phyloP scores from a whole-genome alignment of 1,140 invertebrate genomes.

The Acyrthosiphon pisum region DNA sequence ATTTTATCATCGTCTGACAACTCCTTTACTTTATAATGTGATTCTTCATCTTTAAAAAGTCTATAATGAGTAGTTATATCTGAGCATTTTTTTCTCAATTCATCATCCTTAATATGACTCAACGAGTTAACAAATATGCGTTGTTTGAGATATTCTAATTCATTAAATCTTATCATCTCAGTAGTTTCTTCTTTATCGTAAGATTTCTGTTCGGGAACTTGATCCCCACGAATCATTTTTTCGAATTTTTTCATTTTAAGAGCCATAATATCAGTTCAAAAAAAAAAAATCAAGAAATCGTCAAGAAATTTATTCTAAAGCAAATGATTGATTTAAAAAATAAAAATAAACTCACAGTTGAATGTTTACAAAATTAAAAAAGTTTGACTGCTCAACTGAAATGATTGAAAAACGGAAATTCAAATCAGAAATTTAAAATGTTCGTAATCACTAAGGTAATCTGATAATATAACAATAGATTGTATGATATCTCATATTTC shows the following conservation, averaged over 20 bases:
- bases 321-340: background rate
- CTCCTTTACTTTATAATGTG: background rate
- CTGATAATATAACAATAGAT: background rate
- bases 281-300: background rate
- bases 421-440: background rate
- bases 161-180: background rate
- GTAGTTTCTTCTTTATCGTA: background rate
- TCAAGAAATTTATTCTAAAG: background rate
- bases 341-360: background rate
- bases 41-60: conserved; percentile 32
- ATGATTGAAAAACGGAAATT: background rate
- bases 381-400: background rate
- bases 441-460: background rate
- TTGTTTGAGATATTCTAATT: conserved; percentile 4
- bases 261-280: background rate
- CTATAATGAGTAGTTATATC: conserved; percentile 31
- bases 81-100: conserved; percentile 1
- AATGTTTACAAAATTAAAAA: background rate
- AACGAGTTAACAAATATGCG: conserved; percentile 33
- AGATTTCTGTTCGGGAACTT: background rate
- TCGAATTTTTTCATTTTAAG: conserved; percentile 29
- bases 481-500: background rate
- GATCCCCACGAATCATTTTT: conserved; percentile 19
- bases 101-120: background rate
- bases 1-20: conserved; percentile 22